Base-by-base conservation (phyloP, 2,797 vertebrate species). In the Gymnocypris eckloni region DNA sequence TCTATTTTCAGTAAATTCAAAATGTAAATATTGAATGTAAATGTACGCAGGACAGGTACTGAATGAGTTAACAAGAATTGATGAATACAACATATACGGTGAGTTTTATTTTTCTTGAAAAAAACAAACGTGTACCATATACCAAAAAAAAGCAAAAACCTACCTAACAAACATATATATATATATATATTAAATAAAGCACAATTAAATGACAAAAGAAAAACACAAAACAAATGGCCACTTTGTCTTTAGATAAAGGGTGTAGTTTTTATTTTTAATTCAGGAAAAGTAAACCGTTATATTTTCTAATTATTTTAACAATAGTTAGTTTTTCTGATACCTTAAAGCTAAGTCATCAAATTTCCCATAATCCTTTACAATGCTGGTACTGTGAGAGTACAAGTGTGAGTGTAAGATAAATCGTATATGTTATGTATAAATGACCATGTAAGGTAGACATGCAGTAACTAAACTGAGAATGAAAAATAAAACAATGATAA, bases 41-140 rank as follows among this genome's bases (percentile, higher is more conserved):
- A 33, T 20, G 39, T 45, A 20, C 41, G 28, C 8, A 2, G 18
- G 3, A 81, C 64, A 9, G 45, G 22, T 37, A 54, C 18, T 37
- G 45, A 50, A 37, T 5, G 33, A 78, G 64, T 54, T 5, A 77
- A 18, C 33, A 70, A 70, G 10, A 75, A 39, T 13, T 66, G 20
- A 83, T 41, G 61, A 79, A 59, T 33, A 54, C 41, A 54, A 66
- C 61, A 84, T n/a, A 39, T 79, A 79, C 56, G 85, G 43, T 94
- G 93, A 91, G 91, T 87, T 95, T 95, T 94, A 95, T 95, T 95
- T 92, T 94, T 90, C 87, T 91, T 87, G 22, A 81, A 81, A 61
- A 72, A 92, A 52, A 92, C 87, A 88, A 89, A 90, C 89, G 86
- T 90, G 64, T 93, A 94, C 92, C 94, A 93, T 92, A 92, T 94